Base-by-base conservation (phyloP, 2,797 vertebrate genomes). In the Melanotaenia trifasciata region DNA sequence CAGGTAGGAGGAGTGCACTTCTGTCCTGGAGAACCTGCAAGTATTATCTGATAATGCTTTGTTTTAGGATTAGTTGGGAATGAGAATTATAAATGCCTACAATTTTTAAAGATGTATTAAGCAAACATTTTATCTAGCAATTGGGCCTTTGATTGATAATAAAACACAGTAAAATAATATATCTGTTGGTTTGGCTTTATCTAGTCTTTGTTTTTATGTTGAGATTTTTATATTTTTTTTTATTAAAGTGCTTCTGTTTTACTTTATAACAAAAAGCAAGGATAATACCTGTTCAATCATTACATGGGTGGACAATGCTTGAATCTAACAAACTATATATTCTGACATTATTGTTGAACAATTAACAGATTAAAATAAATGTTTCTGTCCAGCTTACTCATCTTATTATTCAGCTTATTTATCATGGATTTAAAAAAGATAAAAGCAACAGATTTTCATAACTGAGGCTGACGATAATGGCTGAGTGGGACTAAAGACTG, bases 381-480 rank as follows among this genome's bases (percentile, higher is more conserved):
- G 20, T 47, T 47, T 47, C 11, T 38, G 11, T 38, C 13, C 24
- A 30, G 13, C 13, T 16, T 14, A 28, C 53, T 28, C 28, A 28
- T 28, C 28, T 28, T 28, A 28, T 28, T 28, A 28, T 28, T 28
- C 28, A 28, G 28, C 28, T 28, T 28, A 16, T 5, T 28, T 2
- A 6, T 56, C 14, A 7, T 7, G 6, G 13, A 28, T 56, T 56
- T 14, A 56, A 30, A 56, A 56, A 56, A 26, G 8, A 11, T 12
- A 56, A 30, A 56, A 56, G 14, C 24, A 13, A 28, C 3, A 14
- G 26, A 56, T 54, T 28, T 26, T 54, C 13, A 54, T 30, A 30
- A 6, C 26, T 30, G 26, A 28, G 53, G 30, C 6, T 20, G 45
- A 20, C 6, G 72, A 82, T 84, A 89, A 88, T 84, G 86, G 68